These are phyloP conservation scores for Vulpes ferrilata DNA, from an alignment of 2,113 vertebrate genomes.

Conservation along the genomic window DNA sequence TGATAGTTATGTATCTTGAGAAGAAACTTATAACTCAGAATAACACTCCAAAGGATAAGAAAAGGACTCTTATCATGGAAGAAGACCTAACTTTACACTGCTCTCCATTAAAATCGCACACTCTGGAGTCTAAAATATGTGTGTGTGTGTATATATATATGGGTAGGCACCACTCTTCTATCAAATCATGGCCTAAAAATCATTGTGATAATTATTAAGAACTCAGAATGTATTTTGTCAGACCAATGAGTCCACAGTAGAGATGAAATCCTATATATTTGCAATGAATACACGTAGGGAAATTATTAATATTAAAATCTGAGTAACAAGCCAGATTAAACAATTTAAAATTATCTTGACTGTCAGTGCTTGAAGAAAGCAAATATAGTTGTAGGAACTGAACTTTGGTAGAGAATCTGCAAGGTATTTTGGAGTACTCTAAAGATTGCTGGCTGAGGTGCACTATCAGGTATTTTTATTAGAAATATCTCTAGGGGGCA, in stretches of 20 bases:
- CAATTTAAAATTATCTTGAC: conserved; percentile 16
- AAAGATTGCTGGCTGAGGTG: neutral
- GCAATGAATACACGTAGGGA: neutral
- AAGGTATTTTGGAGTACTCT: conserved; percentile 23
- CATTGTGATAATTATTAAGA: conserved; percentile 4
- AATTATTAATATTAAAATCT: conserved; percentile 4
- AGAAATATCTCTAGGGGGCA: neutral
- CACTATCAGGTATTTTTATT: neutral
- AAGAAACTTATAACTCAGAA: neutral
- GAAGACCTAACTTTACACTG: neutral
- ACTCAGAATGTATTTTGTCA: conserved; percentile 26
- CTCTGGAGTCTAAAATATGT: neutral
- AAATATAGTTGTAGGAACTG: neutral
- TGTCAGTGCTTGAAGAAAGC: neutral
- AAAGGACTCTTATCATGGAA: conserved; percentile 18
- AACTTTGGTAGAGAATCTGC: neutral
- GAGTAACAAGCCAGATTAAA: neutral
- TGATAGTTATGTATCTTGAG: neutral
- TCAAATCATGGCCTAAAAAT: conserved; percentile 28
- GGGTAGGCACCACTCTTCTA: neutral
- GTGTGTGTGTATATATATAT: accelerated
- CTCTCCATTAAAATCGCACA: conserved; percentile 6
- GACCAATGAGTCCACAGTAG: neutral
- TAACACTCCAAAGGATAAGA: neutral
- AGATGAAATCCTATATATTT: conserved; percentile 13